A percentile compares a stretch with the other conserved stretches of the same genome.
Evolutionary conservation across 2,888 invertebrate species (phyloP).

Genomic region (Drosophila kokeensis): DNA sequence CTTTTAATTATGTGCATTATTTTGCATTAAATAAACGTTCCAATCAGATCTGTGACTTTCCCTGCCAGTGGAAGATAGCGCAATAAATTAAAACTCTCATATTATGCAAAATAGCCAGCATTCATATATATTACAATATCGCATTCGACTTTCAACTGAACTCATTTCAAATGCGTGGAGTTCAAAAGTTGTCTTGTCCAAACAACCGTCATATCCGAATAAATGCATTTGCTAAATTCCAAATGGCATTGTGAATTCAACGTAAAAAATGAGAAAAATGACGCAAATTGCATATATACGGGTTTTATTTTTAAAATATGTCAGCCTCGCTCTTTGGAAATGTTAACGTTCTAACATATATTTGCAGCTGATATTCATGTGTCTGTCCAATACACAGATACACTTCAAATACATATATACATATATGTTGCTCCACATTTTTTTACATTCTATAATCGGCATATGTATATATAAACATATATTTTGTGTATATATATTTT

Average conservation of each 20-base stretch:
- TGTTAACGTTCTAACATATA: slow-evolving; percentile 7
- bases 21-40: slow-evolving; percentile 62
- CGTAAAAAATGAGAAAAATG: slow-evolving; percentile 2
- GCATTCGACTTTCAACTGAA: neutral
- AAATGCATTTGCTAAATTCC: slow-evolving; percentile 24
- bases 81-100: slow-evolving; percentile 11
- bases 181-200: slow-evolving; percentile 34
- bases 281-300: slow-evolving; percentile 15
- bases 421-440: slow-evolving; percentile 10
- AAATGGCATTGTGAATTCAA: slow-evolving; percentile 22
- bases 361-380: slow-evolving; percentile 21
- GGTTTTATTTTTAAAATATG: slow-evolving; percentile 54
- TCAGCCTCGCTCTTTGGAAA: slow-evolving; percentile 46
- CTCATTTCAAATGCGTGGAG: slow-evolving; percentile 21
- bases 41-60: slow-evolving; percentile 29
- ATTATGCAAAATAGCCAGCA: slow-evolving; percentile 16
- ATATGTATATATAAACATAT: neutral
- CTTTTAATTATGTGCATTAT: slow-evolving; percentile 75
- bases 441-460: neutral
- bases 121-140: neutral
- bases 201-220: neutral
- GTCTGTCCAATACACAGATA: slow-evolving; percentile 19
- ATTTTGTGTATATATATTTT: slow-evolving; percentile 19
- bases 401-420: neutral
- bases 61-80: slow-evolving; percentile 34